Evolutionary conservation across 2,888 invertebrate species (phyloP).

Genomic region (Liopterus haemorrhoidalis): DNA sequence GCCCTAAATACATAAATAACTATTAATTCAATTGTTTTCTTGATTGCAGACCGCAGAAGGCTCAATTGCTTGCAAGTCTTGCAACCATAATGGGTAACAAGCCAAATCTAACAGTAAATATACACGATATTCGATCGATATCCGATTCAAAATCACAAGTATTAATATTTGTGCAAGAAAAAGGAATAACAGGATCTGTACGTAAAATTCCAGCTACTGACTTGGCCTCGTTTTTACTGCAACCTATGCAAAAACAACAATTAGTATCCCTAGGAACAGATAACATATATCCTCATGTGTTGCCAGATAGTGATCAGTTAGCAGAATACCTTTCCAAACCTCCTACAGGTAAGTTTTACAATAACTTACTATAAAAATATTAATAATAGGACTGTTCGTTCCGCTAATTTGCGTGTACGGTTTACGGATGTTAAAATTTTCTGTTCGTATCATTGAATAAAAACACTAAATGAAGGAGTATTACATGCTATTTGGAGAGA

Average conservation of each 20-base stretch:
- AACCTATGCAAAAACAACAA: constrained; percentile 64
- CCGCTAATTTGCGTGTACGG: too few relatives aligned
- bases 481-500: too few relatives aligned
- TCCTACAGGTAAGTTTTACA: constrained; percentile 58
- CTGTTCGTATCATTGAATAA: too few relatives aligned
- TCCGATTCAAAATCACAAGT: constrained; percentile 73
- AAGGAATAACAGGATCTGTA: constrained; percentile 57
- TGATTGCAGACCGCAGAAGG: constrained; percentile 59
- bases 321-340: constrained; percentile 85
- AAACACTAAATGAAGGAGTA: too few relatives aligned
- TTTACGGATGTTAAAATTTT: too few relatives aligned
- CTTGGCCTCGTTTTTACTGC: constrained; percentile 63
- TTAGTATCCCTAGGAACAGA: constrained; percentile 66
- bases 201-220: constrained; percentile 69
- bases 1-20: too few relatives aligned
- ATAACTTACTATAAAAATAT: too few relatives aligned
- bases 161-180: constrained; percentile 67
- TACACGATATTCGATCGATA: constrained; percentile 72
- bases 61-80: constrained; percentile 60
- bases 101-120: constrained; percentile 71
- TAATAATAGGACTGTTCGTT: too few relatives aligned
- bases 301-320: constrained; percentile 70
- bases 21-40: too few relatives aligned
- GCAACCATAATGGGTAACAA: constrained; percentile 73
- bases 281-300: constrained; percentile 65